Conservation (phyloP, 2,113 vertebrate genomes). For the Ginglymostoma cirratum region DNA sequence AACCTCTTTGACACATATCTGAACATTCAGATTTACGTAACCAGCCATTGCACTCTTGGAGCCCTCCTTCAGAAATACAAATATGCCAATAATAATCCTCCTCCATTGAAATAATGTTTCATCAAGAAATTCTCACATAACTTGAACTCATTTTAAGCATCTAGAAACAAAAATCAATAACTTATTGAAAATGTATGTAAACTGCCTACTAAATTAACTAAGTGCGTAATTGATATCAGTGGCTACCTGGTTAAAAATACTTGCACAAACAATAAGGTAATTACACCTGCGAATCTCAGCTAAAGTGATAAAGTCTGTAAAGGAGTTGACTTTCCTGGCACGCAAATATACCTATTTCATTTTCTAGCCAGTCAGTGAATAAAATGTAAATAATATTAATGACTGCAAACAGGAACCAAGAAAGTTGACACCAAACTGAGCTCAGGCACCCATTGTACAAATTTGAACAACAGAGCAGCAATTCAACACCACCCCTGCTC, state of each 20-base stretch:
- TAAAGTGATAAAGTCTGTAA: background rate
- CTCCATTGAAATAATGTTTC: background rate
- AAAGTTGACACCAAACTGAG: background rate
- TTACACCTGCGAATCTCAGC: background rate
- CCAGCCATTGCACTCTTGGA: background rate
- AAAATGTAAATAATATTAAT: background rate
- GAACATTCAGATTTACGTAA: background rate
- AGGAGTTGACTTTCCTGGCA: background rate
- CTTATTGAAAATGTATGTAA: background rate
- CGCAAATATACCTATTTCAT: background rate
- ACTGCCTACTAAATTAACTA: background rate
- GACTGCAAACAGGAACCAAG: background rate
- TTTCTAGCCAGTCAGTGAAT: background rate
- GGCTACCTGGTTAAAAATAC: background rate
- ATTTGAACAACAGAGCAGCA: background rate
- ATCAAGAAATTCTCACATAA: background rate
- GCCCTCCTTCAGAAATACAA: background rate
- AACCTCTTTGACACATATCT: no score
- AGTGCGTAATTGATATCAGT: background rate
- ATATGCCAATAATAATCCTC: background rate
- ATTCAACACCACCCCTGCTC: background rate
- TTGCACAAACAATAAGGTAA: background rate
- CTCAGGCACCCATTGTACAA: background rate
- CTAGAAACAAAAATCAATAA: background rate
- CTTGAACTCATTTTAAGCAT: background rate